Conservation (phyloP, 2,797 vertebrate genomes). For the Melanotaenia trifasciata region DNA sequence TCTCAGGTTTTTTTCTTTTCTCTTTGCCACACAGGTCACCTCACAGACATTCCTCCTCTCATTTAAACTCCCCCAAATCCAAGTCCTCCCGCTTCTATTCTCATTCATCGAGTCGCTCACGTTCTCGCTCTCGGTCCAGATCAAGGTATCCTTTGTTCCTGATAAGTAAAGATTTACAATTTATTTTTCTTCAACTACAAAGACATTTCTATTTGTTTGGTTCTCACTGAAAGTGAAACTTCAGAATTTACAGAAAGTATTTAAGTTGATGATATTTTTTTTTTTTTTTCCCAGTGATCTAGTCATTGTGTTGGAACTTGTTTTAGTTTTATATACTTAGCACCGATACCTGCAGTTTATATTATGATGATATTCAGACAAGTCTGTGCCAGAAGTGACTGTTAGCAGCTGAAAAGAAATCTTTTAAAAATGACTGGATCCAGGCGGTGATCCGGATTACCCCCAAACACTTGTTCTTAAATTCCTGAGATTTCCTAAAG, state of each 20-base stretch:
- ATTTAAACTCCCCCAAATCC: slow-evolving; percentile 87
- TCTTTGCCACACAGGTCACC: slow-evolving; percentile 86
- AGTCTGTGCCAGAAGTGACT: too few relatives aligned
- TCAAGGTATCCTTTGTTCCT: slow-evolving; percentile 81
- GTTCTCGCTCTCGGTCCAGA: slow-evolving; percentile 77
- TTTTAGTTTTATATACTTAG: background rate
- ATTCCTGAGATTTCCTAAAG: too few relatives aligned
- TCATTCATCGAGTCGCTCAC: slow-evolving; percentile 78
- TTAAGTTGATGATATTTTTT: too few relatives aligned
- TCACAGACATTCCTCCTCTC: slow-evolving; percentile 89
- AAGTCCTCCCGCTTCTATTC: slow-evolving; percentile 89
- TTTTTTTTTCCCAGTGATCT: background rate
- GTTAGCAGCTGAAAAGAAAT: too few relatives aligned
- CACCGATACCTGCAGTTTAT: too few relatives aligned
- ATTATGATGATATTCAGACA: too few relatives aligned
- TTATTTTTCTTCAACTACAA: background rate
- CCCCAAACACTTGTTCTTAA: too few relatives aligned
- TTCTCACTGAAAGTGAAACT: background rate
- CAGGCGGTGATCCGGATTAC: too few relatives aligned
- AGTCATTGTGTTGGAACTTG: background rate
- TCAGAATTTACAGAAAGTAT: background rate
- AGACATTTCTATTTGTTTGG: background rate
- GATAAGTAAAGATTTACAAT: background rate
- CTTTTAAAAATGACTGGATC: too few relatives aligned
- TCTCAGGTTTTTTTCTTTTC: slow-evolving; percentile 14